phyloP scores from a whole-genome alignment of 2,888 invertebrate species.

The Achlya flavicornis region DNA sequence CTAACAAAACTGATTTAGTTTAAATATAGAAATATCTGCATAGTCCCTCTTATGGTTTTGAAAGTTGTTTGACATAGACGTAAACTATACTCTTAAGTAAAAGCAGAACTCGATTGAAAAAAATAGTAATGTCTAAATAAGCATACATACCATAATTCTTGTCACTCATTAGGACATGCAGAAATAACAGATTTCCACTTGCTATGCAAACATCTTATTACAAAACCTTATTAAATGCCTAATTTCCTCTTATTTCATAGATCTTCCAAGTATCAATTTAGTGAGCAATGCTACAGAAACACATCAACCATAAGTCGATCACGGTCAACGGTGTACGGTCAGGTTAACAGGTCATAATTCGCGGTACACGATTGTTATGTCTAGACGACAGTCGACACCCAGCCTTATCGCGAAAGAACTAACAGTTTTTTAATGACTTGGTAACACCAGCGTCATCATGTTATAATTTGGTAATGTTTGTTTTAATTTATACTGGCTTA shows the following conservation, averaged over 20 bases:
- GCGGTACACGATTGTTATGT: constrained; percentile 25
- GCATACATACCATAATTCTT: no score
- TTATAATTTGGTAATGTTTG: neutral
- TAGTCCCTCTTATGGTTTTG: neutral
- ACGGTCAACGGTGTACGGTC: neutral
- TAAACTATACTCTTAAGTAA: no score
- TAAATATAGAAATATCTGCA: neutral
- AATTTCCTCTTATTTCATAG: no score
- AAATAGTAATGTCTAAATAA: no score
- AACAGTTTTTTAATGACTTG: constrained; percentile 6
- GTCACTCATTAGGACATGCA: no score
- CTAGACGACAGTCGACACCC: constrained; percentile 24
- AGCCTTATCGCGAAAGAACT: constrained; percentile 11
- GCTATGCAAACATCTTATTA: no score
- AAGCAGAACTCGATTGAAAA: no score
- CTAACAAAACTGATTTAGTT: neutral
- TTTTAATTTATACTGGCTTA: neutral
- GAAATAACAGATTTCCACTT: no score
- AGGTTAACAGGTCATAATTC: constrained; percentile 26
- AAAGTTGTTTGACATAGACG: neutral
- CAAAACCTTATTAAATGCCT: no score
- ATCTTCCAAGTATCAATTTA: no score
- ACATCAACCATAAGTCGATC: neutral
- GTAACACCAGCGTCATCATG: neutral
- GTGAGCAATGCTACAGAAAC: neutral